Evolutionary conservation across 2,113 vertebrate species (phyloP).

Genomic region (Etheostoma cragini): DNA sequence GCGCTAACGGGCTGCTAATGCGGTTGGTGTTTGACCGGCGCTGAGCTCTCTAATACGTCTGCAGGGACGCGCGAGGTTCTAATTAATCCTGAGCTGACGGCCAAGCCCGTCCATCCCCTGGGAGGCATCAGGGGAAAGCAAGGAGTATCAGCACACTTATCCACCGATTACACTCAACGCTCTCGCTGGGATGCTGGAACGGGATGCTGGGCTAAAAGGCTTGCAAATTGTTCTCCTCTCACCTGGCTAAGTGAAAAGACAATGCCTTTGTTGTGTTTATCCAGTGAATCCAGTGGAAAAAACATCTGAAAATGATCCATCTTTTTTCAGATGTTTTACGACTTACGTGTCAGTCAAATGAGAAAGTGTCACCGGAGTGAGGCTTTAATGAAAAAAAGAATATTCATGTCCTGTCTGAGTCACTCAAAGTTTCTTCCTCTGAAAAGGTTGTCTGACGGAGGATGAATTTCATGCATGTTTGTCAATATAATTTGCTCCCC

Average conservation of each 20-base stretch:
- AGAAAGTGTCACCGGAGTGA: constrained; percentile 18
- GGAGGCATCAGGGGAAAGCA: constrained; percentile 85
- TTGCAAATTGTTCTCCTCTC: constrained; percentile 37
- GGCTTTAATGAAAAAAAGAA: constrained; percentile 54
- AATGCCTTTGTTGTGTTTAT: not conserved
- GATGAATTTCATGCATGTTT: constrained; percentile 84
- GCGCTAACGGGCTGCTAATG: constrained; percentile 84
- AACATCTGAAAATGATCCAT: not conserved
- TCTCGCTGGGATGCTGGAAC: constrained; percentile 64
- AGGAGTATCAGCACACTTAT: constrained; percentile 78
- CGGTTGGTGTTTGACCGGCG: constrained; percentile 83
- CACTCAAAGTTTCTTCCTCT: constrained; percentile 70
- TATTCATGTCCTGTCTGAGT: constrained; percentile 76
- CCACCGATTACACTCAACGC: constrained; percentile 77
- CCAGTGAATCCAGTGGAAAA: not conserved
- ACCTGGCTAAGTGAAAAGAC: constrained; percentile 37
- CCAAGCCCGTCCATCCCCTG: constrained; percentile 89
- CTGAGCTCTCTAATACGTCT: constrained; percentile 89
- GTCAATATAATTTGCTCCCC: constrained; percentile 83
- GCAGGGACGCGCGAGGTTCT: constrained; percentile 86
- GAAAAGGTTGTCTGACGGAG: constrained; percentile 81
- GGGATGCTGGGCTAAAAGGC: constrained; percentile 57
- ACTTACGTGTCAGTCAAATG: constrained; percentile 60
- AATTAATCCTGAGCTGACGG: constrained; percentile 98
- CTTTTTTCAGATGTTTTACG: constrained; percentile 13